These are phyloP conservation scores for Ceuthmochares aereus DNA, from an alignment of 2,113 vertebrate species.

Conservation along the genomic window DNA sequence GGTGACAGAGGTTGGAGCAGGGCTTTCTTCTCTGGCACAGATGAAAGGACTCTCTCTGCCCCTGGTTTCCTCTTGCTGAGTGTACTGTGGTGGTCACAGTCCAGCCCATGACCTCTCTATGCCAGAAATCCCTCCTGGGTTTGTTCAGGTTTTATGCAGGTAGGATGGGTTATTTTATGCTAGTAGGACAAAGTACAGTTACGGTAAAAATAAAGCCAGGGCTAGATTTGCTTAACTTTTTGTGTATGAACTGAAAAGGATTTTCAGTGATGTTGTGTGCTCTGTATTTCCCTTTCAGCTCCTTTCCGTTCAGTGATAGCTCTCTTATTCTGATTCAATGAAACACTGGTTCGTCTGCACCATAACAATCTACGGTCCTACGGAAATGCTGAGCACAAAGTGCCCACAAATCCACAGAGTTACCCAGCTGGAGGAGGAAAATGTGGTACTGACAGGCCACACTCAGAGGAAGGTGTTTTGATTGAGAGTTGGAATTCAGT, in stretches of 20 bases:
- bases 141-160: background rate
- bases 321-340: background rate
- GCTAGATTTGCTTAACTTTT: background rate
- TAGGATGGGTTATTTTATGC: background rate
- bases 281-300: background rate
- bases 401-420: background rate
- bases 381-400: background rate
- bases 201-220: background rate
- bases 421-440: background rate
- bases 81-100: background rate
- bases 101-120: background rate
- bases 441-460: background rate
- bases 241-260: background rate
- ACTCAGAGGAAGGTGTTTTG: background rate
- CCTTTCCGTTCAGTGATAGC: background rate
- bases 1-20: accelerated
- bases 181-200: background rate
- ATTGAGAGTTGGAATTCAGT: background rate
- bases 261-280: background rate
- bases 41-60: background rate
- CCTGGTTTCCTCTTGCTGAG: background rate
- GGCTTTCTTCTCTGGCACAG: background rate
- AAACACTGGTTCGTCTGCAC: accelerated
- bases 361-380: background rate
- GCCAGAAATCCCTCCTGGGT: background rate